phyloP scores from a whole-genome alignment of 2,113 vertebrate genomes.

The Fregata magnificens region DNA sequence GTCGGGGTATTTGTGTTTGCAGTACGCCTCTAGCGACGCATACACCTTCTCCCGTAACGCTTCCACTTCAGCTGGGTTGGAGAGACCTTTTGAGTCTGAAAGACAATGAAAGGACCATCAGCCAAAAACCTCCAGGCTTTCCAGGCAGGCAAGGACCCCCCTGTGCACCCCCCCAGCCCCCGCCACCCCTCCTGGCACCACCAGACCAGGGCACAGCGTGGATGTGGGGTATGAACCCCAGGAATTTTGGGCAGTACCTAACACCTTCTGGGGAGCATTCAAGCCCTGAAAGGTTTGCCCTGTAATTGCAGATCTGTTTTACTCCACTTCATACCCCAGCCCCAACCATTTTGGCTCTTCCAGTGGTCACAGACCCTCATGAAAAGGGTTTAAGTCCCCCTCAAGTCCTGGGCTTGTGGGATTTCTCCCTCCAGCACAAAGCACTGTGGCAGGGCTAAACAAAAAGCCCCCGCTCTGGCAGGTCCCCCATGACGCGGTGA shows the following conservation, averaged over 20 bases:
- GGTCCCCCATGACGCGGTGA: fast-evolving
- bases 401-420: background rate
- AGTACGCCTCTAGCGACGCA: conserved; percentile 95
- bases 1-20: conserved; percentile 99
- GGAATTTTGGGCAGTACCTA: background rate
- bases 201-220: background rate
- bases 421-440: background rate
- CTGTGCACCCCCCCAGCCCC: fast-evolving
- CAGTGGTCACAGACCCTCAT: background rate
- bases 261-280: background rate
- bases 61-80: conserved; percentile 94
- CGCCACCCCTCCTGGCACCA: background rate
- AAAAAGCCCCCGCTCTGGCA: background rate
- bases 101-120: background rate
- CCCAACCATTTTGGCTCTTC: background rate
- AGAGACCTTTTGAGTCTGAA: conserved; percentile 95
- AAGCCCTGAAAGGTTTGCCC: background rate
- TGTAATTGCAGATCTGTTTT: background rate
- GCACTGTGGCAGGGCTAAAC: background rate
- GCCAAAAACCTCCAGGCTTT: background rate
- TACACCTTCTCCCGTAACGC: conserved; percentile 97
- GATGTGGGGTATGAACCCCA: background rate
- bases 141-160: background rate
- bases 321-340: background rate
- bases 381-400: background rate